Evolutionary conservation across 2,797 vertebrate genomes (phyloP).

Genomic region (Acrossocheilus fasciatus): DNA sequence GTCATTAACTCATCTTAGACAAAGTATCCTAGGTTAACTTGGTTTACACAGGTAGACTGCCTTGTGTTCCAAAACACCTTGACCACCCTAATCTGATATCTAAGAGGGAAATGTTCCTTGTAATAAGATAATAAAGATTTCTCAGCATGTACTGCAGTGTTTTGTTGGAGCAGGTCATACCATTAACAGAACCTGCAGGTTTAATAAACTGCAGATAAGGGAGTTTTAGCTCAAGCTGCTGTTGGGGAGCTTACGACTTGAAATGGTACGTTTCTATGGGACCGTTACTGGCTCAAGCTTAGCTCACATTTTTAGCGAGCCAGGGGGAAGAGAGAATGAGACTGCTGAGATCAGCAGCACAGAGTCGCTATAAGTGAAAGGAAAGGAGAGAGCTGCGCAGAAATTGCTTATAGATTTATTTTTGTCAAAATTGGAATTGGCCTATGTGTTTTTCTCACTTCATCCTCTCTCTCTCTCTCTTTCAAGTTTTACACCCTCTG

Average conservation of each 20-base stretch:
- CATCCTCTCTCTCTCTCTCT: not conserved
- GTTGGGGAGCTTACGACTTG: slow-evolving; percentile 51
- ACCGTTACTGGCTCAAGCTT: slow-evolving; percentile 41
- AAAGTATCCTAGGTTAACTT: not conserved
- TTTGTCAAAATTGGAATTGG: slow-evolving; percentile 66
- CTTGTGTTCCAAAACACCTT: not conserved
- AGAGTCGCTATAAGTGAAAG: slow-evolving; percentile 65
- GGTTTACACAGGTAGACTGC: not conserved
- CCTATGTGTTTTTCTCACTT: slow-evolving; percentile 46
- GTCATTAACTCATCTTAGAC: not conserved
- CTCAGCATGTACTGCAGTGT: not conserved
- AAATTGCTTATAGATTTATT: slow-evolving; percentile 73
- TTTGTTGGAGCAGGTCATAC: slow-evolving; percentile 7
- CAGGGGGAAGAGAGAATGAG: slow-evolving; percentile 53
- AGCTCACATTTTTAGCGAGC: slow-evolving; percentile 50
- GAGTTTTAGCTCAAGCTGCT: slow-evolving; percentile 35
- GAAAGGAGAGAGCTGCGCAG: slow-evolving; percentile 56
- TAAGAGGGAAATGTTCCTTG: not conserved
- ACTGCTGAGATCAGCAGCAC: slow-evolving; percentile 76
- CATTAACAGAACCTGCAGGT: slow-evolving; percentile 21
- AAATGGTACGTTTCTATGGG: slow-evolving; percentile 50
- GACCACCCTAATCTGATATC: not conserved
- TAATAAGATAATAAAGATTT: not conserved
- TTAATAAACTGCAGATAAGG: slow-evolving; percentile 46
- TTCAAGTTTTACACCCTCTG: slow-evolving; percentile 57